Percentiles rank a stretch among this genome's conserved stretches.
Conservation (phyloP, 2,797 vertebrate genomes). For the Holocentrus rufus region DNA sequence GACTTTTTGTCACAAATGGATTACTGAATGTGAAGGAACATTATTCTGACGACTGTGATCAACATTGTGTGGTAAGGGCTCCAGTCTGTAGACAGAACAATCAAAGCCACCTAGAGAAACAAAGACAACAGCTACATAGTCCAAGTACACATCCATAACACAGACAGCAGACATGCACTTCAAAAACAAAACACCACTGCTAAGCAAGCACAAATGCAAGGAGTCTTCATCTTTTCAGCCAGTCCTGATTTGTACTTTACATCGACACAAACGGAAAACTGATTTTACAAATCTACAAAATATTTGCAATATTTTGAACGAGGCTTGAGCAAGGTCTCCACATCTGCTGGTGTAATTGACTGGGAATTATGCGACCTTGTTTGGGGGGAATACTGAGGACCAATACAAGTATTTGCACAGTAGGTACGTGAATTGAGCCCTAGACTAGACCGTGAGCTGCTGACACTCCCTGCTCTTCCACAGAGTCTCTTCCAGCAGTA, state of each 20-base stretch:
- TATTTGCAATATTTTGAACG: not conserved
- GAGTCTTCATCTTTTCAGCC: constrained; percentile 37
- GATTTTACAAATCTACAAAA: not conserved
- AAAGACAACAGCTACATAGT: constrained; percentile 43
- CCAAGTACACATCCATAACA: constrained; percentile 51
- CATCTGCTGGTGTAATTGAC: constrained; percentile 40
- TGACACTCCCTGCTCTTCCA: constrained; percentile 65
- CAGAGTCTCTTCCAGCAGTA: constrained; percentile 85
- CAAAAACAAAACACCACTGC: constrained; percentile 49
- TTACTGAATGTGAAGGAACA: not conserved
- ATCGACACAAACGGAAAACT: not conserved
- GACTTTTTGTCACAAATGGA: not conserved
- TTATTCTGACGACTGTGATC: constrained; percentile 8
- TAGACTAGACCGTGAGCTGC: constrained; percentile 30
- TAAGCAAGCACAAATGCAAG: constrained; percentile 35
- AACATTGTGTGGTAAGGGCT: constrained; percentile 18
- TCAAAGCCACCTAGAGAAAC: constrained; percentile 49
- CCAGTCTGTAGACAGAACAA: constrained; percentile 50
- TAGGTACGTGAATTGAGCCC: constrained; percentile 61
- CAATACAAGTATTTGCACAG: constrained; percentile 41
- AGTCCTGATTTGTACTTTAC: constrained; percentile 26
- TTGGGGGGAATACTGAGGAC: constrained; percentile 41
- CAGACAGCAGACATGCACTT: constrained; percentile 52
- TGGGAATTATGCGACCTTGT: constrained; percentile 43
- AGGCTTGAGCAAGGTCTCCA: constrained; percentile 17